A percentile compares a stretch with the other conserved stretches of the same genome.
phyloP scores from a whole-genome alignment of 2,113 vertebrate species.

The Calonectris borealis region DNA sequence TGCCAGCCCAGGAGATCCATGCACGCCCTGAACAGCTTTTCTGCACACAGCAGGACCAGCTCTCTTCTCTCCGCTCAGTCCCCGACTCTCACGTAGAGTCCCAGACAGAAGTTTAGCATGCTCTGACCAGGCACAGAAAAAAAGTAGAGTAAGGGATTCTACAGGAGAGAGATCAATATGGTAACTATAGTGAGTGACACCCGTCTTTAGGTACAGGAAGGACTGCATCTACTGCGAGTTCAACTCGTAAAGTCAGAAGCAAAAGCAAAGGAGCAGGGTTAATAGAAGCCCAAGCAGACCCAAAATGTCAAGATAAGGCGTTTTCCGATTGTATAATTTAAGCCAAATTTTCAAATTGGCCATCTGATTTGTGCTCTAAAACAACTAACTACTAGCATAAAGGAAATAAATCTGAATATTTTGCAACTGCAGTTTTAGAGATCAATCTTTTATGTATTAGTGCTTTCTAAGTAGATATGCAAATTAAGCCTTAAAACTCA shows the following conservation, averaged over 20 bases:
- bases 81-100: rapidly evolving
- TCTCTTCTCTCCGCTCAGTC: not conserved
- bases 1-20: not conserved
- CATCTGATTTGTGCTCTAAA: not conserved
- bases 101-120: too few relatives aligned
- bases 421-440: not conserved
- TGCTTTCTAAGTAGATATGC: not conserved
- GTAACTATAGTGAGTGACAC: not conserved
- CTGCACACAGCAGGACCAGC: not conserved
- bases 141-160: not conserved
- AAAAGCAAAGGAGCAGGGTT: not conserved
- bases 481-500: not conserved
- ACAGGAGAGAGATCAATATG: not conserved
- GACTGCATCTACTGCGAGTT: not conserved
- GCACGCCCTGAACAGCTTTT: rapidly evolving
- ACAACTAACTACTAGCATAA: not conserved
- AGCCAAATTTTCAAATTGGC: not conserved
- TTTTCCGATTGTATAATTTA: not conserved
- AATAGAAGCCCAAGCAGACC: not conserved
- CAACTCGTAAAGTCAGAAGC: not conserved
- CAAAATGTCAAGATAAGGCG: not conserved
- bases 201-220: not conserved
- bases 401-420: not conserved
- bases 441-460: not conserved
- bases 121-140: not conserved